Percentiles rank a stretch among this genome's conserved stretches.
Conservation (phyloP, 2,888 invertebrate genomes). For the Tetrapedia diversipes region DNA sequence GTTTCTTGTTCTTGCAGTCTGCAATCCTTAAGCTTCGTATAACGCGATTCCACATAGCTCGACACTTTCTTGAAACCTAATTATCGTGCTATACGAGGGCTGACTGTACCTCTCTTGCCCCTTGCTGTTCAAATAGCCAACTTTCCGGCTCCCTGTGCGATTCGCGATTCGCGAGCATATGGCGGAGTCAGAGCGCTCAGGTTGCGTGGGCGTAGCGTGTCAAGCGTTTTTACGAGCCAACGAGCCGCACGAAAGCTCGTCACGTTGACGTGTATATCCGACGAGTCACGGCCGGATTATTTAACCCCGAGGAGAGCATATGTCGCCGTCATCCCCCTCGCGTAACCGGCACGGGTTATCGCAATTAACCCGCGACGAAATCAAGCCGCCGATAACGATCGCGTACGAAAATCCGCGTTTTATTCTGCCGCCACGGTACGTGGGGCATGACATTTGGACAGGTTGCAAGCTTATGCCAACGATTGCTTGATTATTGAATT, state of each 20-base stretch:
- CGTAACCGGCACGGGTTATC: conserved; percentile 65
- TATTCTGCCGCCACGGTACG: conserved; percentile 38
- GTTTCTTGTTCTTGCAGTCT: no score
- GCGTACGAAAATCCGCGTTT: conserved; percentile 61
- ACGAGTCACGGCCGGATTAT: conserved; percentile 65
- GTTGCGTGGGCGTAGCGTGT: conserved; percentile 54
- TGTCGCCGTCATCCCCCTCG: conserved; percentile 49
- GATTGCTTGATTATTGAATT: no score
- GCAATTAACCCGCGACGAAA: conserved; percentile 74
- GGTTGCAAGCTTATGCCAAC: conserved; percentile 15
- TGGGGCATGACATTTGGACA: conserved; percentile 19
- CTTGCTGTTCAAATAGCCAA: no score
- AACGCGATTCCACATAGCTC: no score
- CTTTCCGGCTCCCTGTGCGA: no score
- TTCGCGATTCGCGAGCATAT: conserved; percentile 39
- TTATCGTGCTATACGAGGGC: no score
- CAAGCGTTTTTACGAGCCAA: conserved; percentile 62
- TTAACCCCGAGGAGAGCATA: conserved; percentile 70
- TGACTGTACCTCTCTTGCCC: no score
- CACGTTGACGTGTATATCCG: conserved; percentile 49
- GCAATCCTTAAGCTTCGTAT: no score
- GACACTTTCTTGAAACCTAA: no score
- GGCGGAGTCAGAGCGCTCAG: conserved; percentile 28
- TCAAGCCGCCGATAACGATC: conserved; percentile 61
- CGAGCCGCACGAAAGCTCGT: conserved; percentile 69